Evolutionary conservation across 2,888 invertebrate genomes (phyloP).

Genomic region (Elmis aenea): DNA sequence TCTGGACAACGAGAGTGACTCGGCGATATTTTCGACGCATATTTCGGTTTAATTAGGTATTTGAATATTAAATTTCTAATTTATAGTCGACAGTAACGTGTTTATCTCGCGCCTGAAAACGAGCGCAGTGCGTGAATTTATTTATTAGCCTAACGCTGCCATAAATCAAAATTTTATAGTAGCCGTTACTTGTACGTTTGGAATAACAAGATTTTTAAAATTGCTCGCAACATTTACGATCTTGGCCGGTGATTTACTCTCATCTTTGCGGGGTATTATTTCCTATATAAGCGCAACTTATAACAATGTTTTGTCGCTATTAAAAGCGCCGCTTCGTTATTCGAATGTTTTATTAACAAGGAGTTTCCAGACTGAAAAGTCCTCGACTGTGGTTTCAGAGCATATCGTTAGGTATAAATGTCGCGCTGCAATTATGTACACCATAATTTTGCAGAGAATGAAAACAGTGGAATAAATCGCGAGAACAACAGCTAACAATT

Average conservation of each 20-base stretch:
- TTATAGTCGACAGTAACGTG: constrained; percentile 13
- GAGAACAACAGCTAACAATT: constrained; percentile 21
- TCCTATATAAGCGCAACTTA: too few species aligned
- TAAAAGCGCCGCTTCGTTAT: too few species aligned
- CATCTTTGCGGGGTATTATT: constrained; percentile 18
- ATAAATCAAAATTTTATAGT: constrained; percentile 19
- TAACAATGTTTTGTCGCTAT: too few species aligned
- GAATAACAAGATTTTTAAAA: constrained; percentile 16
- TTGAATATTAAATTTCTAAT: constrained; percentile 15
- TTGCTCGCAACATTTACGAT: constrained; percentile 14
- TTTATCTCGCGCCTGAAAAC: constrained; percentile 13
- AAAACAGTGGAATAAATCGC: constrained; percentile 18
- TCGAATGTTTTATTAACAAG: too few species aligned
- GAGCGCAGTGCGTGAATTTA: constrained; percentile 15
- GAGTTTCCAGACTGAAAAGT: too few species aligned
- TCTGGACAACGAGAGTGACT: background rate
- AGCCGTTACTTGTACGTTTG: constrained; percentile 16
- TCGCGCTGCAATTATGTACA: too few species aligned
- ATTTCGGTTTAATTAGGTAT: constrained; percentile 1
- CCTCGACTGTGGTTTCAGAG: too few species aligned
- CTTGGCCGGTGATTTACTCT: constrained; percentile 12
- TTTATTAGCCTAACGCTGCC: constrained; percentile 8
- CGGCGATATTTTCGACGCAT: background rate
- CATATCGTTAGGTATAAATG: too few species aligned
- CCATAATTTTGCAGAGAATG: constrained; percentile 11